A percentile compares a stretch with the other conserved stretches of the same genome.
These are phyloP conservation scores for Dascillus cervinus DNA, from an alignment of 2,888 invertebrate genomes.

Conservation along the genomic window DNA sequence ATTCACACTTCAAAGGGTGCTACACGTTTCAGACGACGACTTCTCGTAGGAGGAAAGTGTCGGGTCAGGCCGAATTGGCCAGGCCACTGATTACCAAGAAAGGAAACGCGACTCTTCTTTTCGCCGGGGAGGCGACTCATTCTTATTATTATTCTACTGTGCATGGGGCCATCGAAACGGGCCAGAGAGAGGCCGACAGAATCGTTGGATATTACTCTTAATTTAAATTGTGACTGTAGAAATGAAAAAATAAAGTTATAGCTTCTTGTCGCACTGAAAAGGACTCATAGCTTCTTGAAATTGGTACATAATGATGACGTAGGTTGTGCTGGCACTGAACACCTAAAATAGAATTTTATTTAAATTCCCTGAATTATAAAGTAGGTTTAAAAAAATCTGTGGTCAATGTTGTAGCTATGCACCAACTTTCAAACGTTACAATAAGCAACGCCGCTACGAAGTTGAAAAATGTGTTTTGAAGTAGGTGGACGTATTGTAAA, in stretches of 20 bases:
- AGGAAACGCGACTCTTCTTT: slow-evolving; percentile 35
- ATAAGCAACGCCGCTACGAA: too few relatives aligned
- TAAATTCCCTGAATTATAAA: too few relatives aligned
- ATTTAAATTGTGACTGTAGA: too few relatives aligned
- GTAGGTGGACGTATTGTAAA: too few relatives aligned
- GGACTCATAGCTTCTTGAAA: slow-evolving; percentile 13
- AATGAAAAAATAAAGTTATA: too few relatives aligned
- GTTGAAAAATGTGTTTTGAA: too few relatives aligned
- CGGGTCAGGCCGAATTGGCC: slow-evolving; percentile 2
- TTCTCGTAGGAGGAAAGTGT: slow-evolving; percentile 41
- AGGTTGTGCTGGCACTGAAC: slow-evolving; percentile 3
- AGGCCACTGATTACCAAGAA: slow-evolving; percentile 36
- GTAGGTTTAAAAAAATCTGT: too few relatives aligned
- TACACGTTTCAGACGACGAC: slow-evolving; percentile 53
- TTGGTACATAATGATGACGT: slow-evolving; percentile 11
- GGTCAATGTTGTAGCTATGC: too few relatives aligned
- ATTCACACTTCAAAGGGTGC: slow-evolving; percentile 59
- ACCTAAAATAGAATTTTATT: background rate
- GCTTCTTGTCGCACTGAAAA: too few relatives aligned
- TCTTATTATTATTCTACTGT: slow-evolving; percentile 39
- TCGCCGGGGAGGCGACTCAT: slow-evolving; percentile 49
- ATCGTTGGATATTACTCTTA: too few relatives aligned
- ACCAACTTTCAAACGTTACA: too few relatives aligned
- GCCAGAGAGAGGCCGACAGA: slow-evolving; percentile 41
- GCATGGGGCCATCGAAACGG: slow-evolving; percentile 43